These are phyloP conservation scores for Zosterops japonicus DNA, from an alignment of 2,113 vertebrate species.

Conservation along the genomic window DNA sequence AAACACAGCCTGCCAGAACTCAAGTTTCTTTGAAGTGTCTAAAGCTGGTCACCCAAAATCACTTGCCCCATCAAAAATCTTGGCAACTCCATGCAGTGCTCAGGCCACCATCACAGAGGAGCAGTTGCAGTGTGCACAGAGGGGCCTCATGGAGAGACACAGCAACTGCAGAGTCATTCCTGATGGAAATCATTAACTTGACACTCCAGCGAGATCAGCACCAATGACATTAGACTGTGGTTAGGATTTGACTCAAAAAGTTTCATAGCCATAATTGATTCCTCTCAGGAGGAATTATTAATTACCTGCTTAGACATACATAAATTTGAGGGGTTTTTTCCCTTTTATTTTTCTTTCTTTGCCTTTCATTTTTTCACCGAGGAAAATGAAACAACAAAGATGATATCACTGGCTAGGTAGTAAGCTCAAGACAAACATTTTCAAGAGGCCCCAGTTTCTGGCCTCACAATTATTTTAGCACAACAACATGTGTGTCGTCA, in stretches of 20 bases:
- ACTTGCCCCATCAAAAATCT: background rate
- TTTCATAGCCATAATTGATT: background rate
- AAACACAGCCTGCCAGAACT: slow-evolving; percentile 15
- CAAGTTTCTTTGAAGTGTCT: background rate
- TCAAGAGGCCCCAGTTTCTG: background rate
- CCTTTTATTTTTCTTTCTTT: background rate
- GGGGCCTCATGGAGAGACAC: background rate
- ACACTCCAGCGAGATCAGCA: background rate
- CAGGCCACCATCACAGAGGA: background rate
- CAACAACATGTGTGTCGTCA: background rate
- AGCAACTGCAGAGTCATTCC: background rate
- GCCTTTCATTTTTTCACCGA: background rate
- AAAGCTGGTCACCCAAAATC: slow-evolving; percentile 1
- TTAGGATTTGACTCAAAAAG: background rate
- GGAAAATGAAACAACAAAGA: background rate
- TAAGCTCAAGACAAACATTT: slow-evolving; percentile 33
- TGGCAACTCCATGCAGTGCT: background rate
- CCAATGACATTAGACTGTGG: background rate
- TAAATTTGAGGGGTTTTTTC: background rate
- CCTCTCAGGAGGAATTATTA: background rate
- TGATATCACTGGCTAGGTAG: background rate
- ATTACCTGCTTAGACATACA: background rate
- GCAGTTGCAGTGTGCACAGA: background rate
- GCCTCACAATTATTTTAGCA: background rate
- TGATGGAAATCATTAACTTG: background rate